Base-by-base conservation (phyloP, 1,140 invertebrate species). In the Diorhabda elongata region DNA sequence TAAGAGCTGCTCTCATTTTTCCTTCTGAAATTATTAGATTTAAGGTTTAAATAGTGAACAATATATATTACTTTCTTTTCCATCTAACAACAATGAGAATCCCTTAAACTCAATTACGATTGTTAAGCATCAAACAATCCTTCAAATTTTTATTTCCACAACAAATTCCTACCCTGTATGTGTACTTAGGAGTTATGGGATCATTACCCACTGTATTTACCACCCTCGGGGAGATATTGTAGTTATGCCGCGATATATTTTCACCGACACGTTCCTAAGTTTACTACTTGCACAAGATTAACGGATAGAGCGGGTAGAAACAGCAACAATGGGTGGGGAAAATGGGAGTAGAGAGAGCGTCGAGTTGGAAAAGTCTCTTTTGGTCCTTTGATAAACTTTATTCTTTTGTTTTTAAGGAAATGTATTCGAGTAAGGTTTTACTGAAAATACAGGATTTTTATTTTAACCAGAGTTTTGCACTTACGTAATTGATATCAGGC, bases 191-290 rank as follows among this genome's bases (percentile, higher is more conserved):
- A 26, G 26, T 26, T 26, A 26, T 26, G 26, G 26, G 26, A 52
- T 52, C 47, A 52, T 52, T 8, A 52, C 0, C 2, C 47, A 6
- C 47, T 2, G 47, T 52, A 4, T 52, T 52, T 8, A 9, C 11
- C 61, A 62, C 61, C 61, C 61, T 44, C 43, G 61, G 44, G 43
- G 26, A 52, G 47, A 52, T 52, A 9, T 62, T 44, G 44, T 8
- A 62, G 61, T 44, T 62, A 62, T 62, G 61, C 47, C n/a, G 61
- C 44, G 44, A 62, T 62, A 62, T 62, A 44, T 62, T 62, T 62
- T 62, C 61, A 62, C 11, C 61, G 43, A 43, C 61, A 62, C 61
- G 61, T 62, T 62, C 61, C 42, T 44, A 8, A 62, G 42, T 62
- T 62, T 44, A n/a, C 0, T 52, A 52, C 47, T 8, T 52, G 47